These are phyloP conservation scores for Coptodon bakossiorum DNA, from an alignment of 2,113 vertebrate genomes.

Conservation along the genomic window DNA sequence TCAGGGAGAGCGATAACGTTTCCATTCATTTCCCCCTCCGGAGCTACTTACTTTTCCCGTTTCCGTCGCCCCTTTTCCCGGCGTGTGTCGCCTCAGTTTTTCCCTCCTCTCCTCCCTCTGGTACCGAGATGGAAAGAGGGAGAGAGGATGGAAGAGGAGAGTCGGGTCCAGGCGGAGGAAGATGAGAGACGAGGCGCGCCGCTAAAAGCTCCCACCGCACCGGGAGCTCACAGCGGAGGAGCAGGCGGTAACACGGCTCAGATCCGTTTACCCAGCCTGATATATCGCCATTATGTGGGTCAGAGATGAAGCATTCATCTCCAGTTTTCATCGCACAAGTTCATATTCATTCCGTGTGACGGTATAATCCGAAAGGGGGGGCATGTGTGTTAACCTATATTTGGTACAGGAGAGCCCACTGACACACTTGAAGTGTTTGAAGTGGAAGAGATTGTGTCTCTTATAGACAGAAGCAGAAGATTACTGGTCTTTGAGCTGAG, in stretches of 20 bases:
- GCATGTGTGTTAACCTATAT: conserved; percentile 28
- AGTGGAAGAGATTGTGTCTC: background rate
- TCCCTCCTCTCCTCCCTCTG: background rate
- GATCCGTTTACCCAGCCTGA: conserved; percentile 1
- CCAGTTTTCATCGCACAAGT: conserved; percentile 17
- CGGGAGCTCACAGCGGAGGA: background rate
- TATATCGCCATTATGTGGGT: conserved; percentile 58
- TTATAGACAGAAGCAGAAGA: background rate
- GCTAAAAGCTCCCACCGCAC: background rate
- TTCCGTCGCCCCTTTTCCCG: background rate
- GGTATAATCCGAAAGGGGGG: background rate
- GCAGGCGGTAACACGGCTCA: background rate
- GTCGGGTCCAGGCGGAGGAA: background rate
- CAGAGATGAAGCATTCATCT: conserved; percentile 55
- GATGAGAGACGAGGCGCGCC: background rate
- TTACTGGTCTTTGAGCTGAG: background rate
- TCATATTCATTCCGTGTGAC: background rate
- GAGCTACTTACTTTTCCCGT: conserved; percentile 30
- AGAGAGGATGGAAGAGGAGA: background rate
- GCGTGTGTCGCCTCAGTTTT: background rate
- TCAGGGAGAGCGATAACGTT: background rate
- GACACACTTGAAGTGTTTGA: background rate
- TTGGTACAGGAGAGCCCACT: conserved; percentile 8
- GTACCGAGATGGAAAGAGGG: background rate
- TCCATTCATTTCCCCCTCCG: background rate